Evolutionary conservation across 1,140 invertebrate genomes (phyloP).

Genomic region (Tribolium castaneum): DNA sequence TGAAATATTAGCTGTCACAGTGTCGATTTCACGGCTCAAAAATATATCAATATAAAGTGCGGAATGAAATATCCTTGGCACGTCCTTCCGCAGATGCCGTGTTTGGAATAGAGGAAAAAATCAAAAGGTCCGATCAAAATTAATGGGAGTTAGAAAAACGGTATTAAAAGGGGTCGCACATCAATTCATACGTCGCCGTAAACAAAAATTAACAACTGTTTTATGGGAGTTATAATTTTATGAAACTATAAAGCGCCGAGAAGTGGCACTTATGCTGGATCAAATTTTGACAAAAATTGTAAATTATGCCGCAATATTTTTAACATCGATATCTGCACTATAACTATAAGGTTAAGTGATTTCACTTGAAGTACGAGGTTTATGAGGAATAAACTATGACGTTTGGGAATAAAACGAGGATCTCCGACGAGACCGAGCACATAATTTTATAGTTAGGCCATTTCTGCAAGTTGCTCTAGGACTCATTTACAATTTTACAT

Average conservation of each 20-base stretch:
- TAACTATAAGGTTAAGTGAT: too few relatives aligned
- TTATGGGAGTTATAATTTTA: not conserved
- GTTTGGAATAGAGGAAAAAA: constrained; percentile 18
- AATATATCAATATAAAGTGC: constrained; percentile 32
- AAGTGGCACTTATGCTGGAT: too few relatives aligned
- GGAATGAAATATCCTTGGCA: constrained; percentile 12
- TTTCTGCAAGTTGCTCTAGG: too few relatives aligned
- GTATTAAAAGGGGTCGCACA: constrained; percentile 39
- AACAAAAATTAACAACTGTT: constrained; percentile 2
- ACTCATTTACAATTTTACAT: too few relatives aligned
- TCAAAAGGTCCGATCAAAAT: not conserved
- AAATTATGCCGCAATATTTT: too few relatives aligned
- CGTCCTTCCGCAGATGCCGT: constrained; percentile 17
- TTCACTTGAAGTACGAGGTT: too few relatives aligned
- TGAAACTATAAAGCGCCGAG: not conserved
- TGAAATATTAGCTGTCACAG: constrained; percentile 29
- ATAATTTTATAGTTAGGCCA: too few relatives aligned
- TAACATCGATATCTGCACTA: too few relatives aligned
- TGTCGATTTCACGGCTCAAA: constrained; percentile 12
- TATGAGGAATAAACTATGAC: too few relatives aligned
- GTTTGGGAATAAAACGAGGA: too few relatives aligned
- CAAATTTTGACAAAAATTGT: too few relatives aligned
- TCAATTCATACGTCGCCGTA: constrained; percentile 29
- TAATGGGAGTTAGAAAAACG: constrained; percentile 7
- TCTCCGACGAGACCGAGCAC: too few relatives aligned